These are phyloP conservation scores for Astyanax mexicanus DNA, from an alignment of 2,797 vertebrate species.

Conservation along the genomic window DNA sequence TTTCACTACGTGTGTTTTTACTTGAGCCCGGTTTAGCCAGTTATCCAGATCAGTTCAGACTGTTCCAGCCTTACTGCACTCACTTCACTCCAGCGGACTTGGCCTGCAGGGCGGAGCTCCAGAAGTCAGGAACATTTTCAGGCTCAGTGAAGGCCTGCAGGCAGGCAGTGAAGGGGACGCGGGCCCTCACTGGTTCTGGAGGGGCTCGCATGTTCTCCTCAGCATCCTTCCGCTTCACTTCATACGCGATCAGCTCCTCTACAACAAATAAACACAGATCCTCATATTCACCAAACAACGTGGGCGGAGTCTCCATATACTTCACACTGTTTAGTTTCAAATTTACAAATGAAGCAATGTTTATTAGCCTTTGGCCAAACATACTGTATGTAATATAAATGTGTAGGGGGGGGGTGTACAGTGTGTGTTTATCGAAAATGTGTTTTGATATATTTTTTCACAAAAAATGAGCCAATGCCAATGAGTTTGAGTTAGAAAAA, in stretches of 20 bases:
- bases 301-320: no score
- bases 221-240: conserved; percentile 87
- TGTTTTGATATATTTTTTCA: no score
- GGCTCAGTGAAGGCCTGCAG: conserved; percentile 96
- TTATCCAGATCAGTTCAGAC: neutral
- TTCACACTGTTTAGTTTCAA: no score
- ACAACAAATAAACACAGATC: neutral
- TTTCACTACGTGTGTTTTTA: no score
- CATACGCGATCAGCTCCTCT: conserved; percentile 95
- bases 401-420: no score
- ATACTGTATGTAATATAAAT: no score
- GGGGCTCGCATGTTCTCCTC: conserved; percentile 86
- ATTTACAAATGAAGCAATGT: no score
- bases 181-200: conserved; percentile 90
- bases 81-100: conserved; percentile 97
- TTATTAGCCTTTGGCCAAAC: no score
- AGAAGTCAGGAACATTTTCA: conserved; percentile 95
- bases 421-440: no score
- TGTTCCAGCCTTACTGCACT: conserved; percentile 62
- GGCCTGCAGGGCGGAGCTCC: conserved; percentile 98
- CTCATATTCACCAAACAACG: no score
- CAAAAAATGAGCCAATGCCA: no score
- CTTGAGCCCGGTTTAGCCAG: neutral
- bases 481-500: no score
- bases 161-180: conserved; percentile 94